Evolutionary conservation across 2,797 vertebrate species (phyloP).

Genomic region (Tapera naevia): DNA sequence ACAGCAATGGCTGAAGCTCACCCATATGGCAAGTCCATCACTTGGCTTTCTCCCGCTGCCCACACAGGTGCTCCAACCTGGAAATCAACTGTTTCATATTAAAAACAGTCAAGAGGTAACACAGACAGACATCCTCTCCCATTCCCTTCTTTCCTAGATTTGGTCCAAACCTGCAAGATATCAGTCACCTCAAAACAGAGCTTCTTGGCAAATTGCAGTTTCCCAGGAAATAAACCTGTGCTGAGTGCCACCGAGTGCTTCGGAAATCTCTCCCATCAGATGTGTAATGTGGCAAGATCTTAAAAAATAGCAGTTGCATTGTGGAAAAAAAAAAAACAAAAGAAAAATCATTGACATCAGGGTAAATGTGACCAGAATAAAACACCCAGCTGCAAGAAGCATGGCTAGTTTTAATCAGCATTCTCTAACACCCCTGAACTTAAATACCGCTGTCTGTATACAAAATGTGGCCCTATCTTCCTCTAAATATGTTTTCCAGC

Average conservation of each 20-base stretch:
- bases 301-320: background rate
- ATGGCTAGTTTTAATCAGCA: background rate
- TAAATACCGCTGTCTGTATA: background rate
- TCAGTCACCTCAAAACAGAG: background rate
- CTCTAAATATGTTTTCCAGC: background rate
- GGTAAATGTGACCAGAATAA: background rate
- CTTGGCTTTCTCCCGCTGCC: background rate
- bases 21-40: background rate
- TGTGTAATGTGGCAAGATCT: background rate
- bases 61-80: rapidly evolving
- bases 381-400: background rate
- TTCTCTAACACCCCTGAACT: background rate
- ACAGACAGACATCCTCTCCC: background rate
- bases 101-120: background rate
- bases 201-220: background rate
- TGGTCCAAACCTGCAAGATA: background rate
- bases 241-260: rapidly evolving
- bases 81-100: background rate
- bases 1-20: rapidly evolving
- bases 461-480: rapidly evolving
- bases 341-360: rapidly evolving
- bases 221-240: background rate
- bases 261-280: background rate
- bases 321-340: background rate
- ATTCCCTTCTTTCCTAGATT: background rate